Evolutionary conservation across 2,888 invertebrate species (phyloP).

Genomic region (Teinopalpus imperialis): DNA sequence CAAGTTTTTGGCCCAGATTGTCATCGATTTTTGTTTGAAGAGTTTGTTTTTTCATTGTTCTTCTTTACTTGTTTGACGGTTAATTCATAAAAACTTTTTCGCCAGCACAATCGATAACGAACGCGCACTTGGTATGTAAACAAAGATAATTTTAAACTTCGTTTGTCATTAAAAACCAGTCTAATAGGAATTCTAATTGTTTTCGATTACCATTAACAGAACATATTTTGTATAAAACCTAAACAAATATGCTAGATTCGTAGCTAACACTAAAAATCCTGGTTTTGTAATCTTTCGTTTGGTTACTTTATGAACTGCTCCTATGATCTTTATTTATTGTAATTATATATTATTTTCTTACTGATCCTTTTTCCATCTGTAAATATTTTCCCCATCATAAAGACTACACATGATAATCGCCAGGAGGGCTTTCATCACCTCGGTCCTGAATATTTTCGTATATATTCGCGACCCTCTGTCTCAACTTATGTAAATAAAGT

Average conservation of each 20-base stretch:
- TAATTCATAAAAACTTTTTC: constrained; percentile 81
- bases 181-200: too few relatives aligned
- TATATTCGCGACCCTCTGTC: constrained; percentile 71
- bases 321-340: too few relatives aligned
- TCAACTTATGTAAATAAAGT: constrained; percentile 79
- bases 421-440: constrained; percentile 74
- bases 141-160: constrained; percentile 42
- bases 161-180: too few relatives aligned
- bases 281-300: not conserved
- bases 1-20: constrained; percentile 82
- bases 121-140: constrained; percentile 65
- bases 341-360: too few relatives aligned
- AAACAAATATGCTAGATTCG: too few relatives aligned
- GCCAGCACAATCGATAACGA: constrained; percentile 74
- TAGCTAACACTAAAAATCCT: not conserved
- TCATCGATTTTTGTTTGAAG: constrained; percentile 83
- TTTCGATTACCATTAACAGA: too few relatives aligned
- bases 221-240: too few relatives aligned
- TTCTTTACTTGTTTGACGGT: constrained; percentile 82
- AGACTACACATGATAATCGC: constrained; percentile 66
- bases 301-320: not conserved
- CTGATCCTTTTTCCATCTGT: too few relatives aligned
- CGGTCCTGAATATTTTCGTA: constrained; percentile 76
- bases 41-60: constrained; percentile 82
- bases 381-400: constrained; percentile 76